Evolutionary conservation across 2,113 vertebrate species (phyloP).

Genomic region (Scalopus aquaticus): DNA sequence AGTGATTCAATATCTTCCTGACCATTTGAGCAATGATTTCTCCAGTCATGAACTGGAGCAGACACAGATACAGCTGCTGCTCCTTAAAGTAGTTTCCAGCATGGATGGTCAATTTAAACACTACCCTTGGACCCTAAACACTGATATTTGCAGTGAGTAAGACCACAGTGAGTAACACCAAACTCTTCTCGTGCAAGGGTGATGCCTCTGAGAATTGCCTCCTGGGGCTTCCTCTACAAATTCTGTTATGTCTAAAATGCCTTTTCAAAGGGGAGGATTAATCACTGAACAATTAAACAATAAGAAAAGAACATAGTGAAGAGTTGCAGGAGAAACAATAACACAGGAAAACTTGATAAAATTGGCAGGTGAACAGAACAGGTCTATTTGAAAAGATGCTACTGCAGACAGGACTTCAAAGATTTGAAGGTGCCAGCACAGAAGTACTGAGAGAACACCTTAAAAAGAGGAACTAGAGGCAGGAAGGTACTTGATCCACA

Average conservation of each 20-base stretch:
- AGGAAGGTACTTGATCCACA: background rate
- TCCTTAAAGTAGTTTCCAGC: slow-evolving; percentile 7
- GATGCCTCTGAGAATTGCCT: background rate
- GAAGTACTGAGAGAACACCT: background rate
- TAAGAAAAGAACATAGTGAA: background rate
- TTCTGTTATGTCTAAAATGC: background rate
- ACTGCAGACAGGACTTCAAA: background rate
- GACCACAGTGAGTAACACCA: background rate
- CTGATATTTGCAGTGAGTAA: background rate
- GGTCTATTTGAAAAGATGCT: background rate
- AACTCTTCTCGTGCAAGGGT: background rate
- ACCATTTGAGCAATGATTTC: background rate
- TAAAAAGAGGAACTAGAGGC: background rate
- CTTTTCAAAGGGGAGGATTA: background rate
- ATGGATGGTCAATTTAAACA: background rate
- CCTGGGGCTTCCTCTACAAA: background rate
- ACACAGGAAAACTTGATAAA: background rate
- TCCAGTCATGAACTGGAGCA: background rate
- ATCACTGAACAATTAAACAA: background rate
- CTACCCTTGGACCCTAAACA: background rate
- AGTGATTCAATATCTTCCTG: background rate
- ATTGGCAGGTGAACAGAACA: background rate
- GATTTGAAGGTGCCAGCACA: background rate
- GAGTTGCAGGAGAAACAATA: background rate
- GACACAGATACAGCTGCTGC: background rate